Base-by-base conservation (phyloP, 1,140 invertebrate genomes). In the Augochlora pura region DNA sequence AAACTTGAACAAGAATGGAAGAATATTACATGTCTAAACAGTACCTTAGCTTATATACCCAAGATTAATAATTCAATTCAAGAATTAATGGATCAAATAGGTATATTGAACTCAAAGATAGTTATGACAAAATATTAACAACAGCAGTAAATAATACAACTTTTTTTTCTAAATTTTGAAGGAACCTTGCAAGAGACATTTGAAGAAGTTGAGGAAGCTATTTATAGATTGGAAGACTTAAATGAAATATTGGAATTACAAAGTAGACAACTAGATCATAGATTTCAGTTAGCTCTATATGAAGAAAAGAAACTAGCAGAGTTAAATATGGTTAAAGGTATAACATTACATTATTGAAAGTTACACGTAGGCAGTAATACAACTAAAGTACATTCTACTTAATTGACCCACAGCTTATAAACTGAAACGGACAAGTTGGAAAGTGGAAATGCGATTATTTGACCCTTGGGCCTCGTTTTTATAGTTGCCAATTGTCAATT, bases 181-280 rank as follows among this genome's bases (percentile, higher is more conserved):
- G 95, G 94, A 70, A 92, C 93, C 25, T 88, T 96, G 46, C 94
- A 95, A 88, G 93, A 94, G 83, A 89, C 93, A 38, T 96, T 95
- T 90, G 94, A 95, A 69, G 94, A 94, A 81, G 94, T 96, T 3
- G 95, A 96, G 90, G 91, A 90, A 71, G 93, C 94, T 23, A 87
- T 96, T 32, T 88, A 95, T 66, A 88, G 94, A 69, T 91, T 96
- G 27, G 95, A 96, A 88, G 94, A 96, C 88, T 83, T 96, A 46
- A 94, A 96, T 80, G 95, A 96, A 86, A 94, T 94, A 77, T 91
- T 95, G 65, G 95, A 96, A 83, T 90, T 96, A 52, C 93, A 95
- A 86, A 94, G 93, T 85, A 94, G 93, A 83, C 95, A 96, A 85
- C 82, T 94, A 59, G 94, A 95, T 84, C 95, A 96, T 84, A 91